Conservation (phyloP, 1,140 invertebrate species). For the Pseudomyrmex concolor region DNA sequence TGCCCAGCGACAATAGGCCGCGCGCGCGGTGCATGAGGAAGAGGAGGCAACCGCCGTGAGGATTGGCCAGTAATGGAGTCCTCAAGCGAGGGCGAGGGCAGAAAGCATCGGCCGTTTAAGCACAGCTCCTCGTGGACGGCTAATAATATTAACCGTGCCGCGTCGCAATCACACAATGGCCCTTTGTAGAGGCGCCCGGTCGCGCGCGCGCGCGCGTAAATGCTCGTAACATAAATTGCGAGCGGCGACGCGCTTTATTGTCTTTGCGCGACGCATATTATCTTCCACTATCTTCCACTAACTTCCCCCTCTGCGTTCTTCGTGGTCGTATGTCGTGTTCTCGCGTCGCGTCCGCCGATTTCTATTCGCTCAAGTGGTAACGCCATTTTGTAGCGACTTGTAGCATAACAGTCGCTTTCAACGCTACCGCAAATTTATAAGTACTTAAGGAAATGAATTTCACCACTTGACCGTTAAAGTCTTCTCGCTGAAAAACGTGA, state of each 20-base stretch:
- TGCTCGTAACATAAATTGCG: constrained; percentile 60
- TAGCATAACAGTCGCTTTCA: neutral
- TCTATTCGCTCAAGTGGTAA: constrained; percentile 8
- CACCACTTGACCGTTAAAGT: neutral
- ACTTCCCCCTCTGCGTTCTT: neutral
- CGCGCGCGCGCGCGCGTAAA: constrained; percentile 54
- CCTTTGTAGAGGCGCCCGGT: constrained; percentile 73
- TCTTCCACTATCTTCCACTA: neutral
- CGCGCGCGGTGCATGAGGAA: constrained; percentile 12
- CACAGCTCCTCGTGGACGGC: constrained; percentile 73
- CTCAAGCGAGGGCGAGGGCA: constrained; percentile 66
- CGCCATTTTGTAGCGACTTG: neutral
- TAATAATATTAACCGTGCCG: constrained; percentile 80
- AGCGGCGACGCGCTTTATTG: constrained; percentile 56
- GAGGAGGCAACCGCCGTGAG: constrained; percentile 51
- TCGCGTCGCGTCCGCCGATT: neutral
- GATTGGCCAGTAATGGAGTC: constrained; percentile 79
- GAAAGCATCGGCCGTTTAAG: constrained; percentile 74
- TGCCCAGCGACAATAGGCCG: constrained; percentile 36
- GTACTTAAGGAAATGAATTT: neutral
- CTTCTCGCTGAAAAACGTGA: neutral
- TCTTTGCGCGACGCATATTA: constrained; percentile 42
- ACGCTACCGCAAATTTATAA: neutral
- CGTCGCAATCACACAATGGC: constrained; percentile 74
- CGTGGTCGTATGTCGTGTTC: neutral